phyloP scores from a whole-genome alignment of 1,140 invertebrate species.

The Arctopsyche grandis region DNA sequence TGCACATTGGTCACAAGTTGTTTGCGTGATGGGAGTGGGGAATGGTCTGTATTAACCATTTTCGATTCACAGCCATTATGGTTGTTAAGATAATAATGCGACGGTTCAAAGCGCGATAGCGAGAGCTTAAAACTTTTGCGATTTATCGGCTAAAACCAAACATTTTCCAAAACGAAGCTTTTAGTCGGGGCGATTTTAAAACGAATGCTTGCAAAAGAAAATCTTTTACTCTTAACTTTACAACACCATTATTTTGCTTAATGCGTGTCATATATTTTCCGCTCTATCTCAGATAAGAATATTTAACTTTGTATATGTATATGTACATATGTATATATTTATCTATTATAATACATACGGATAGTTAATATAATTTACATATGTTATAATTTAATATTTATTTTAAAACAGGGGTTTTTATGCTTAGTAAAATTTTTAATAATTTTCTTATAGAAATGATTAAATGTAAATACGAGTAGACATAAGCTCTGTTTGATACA shows the following conservation, averaged over 20 bases:
- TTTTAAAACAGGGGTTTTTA: too few relatives aligned
- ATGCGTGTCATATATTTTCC: conserved; percentile 37
- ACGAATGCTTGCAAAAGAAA: neutral
- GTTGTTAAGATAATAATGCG: conserved; percentile 38
- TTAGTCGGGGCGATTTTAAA: conserved; percentile 15
- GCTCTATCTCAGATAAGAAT: neutral
- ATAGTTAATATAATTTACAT: too few relatives aligned
- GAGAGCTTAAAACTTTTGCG: conserved; percentile 38
- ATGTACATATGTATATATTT: neutral
- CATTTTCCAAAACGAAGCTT: conserved; percentile 22
- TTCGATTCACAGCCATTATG: conserved; percentile 24
- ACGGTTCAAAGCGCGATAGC: conserved; percentile 11
- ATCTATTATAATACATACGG: neutral
- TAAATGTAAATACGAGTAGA: too few relatives aligned
- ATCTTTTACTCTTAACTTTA: conserved; percentile 33
- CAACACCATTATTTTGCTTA: conserved; percentile 40
- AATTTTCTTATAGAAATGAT: too few relatives aligned
- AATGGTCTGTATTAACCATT: conserved; percentile 2
- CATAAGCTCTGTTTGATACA: too few relatives aligned
- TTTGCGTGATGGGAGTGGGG: too few relatives aligned
- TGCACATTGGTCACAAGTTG: too few relatives aligned
- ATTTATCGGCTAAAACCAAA: conserved; percentile 40
- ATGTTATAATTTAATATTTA: too few relatives aligned
- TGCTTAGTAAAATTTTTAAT: too few relatives aligned
- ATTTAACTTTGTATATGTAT: neutral